Evolutionary conservation across 2,113 vertebrate species (phyloP), one percentile per base, ranked within the genome.

Genomic region (Takifugu flavidus): DNA sequence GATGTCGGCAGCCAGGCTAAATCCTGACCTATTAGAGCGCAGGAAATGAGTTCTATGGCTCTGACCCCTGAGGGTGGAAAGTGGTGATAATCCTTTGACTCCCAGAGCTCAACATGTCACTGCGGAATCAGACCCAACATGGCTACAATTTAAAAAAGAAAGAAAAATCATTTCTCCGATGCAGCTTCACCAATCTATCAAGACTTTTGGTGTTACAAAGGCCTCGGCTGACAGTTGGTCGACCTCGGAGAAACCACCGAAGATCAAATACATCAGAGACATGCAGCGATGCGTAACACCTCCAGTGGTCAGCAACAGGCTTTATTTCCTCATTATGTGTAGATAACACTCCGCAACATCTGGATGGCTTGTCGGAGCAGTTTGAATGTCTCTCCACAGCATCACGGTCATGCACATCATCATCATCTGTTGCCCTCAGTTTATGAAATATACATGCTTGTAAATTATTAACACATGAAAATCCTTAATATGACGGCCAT

Each of bases 381-480:
- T 61, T 72, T 59, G 59, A 77, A 77, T 1, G 56, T 50, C 72
- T 72, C 56, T n/a, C 39, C 59, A 62, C 49, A 43, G 51, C 44
- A 77, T 82, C 65, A 47, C 39, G 66, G 52, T 62, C 39, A 46
- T 54, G 55, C 55, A 27, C 67, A 72, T 84, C 65, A 70, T 78
- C 53, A 67, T 47, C 46, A 52, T 61, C 52, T 34, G 59, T 50
- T 79, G 62, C 53, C 69, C 59, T 56, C 15, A 2, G 53, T 29
- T 51, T 26, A 55, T 82, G 25, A 87, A 86, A 86, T 72, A 87
- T 75, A 82, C 46, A 86, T 75, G 66, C 50, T 49, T 31, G 34
- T 88, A 46, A 79, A 84, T 82, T 74, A 83, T 88, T 83, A 15
- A 82, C 45, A 50, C 53, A 14, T 60, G 59, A 64, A 68, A 72